phyloP scores from a whole-genome alignment of 1,140 invertebrate genomes.

The Triops longicaudatus region DNA sequence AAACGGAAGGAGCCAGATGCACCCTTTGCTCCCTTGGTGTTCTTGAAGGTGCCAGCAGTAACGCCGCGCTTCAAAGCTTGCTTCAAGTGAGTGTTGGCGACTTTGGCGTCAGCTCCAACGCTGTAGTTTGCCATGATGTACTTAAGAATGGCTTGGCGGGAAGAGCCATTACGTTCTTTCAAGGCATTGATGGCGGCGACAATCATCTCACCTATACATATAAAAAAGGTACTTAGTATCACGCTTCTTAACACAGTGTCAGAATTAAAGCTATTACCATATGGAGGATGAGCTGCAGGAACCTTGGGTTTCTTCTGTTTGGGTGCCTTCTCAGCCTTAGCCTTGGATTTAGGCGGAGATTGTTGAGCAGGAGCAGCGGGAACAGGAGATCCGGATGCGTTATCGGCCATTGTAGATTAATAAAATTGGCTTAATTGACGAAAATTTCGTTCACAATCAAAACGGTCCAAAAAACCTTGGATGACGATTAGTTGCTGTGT shows the following conservation, averaged over 20 bases:
- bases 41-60: constrained; percentile 41
- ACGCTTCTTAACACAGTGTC: background rate
- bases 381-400: background rate
- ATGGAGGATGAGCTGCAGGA: constrained; percentile 18
- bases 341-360: constrained; percentile 13
- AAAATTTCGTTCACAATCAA: background rate
- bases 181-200: constrained; percentile 49
- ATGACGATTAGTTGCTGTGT: background rate
- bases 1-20: constrained; percentile 28
- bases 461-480: background rate
- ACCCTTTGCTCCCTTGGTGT: constrained; percentile 28
- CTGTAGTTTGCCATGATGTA: constrained; percentile 51
- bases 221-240: background rate
- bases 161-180: constrained; percentile 52
- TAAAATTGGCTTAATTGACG: background rate
- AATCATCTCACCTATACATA: constrained; percentile 38
- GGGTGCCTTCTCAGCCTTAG: constrained; percentile 12
- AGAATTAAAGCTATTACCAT: background rate
- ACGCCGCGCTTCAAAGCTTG: constrained; percentile 51
- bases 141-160: constrained; percentile 54
- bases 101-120: constrained; percentile 46
- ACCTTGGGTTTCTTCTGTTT: constrained; percentile 20
- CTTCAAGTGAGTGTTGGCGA: constrained; percentile 50
- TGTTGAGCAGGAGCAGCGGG: background rate
- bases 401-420: background rate